A percentile compares a stretch with the other conserved stretches of the same genome.
Evolutionary conservation across 2,888 invertebrate genomes (phyloP).

Genomic region (Macrosiphum euphorbiae): DNA sequence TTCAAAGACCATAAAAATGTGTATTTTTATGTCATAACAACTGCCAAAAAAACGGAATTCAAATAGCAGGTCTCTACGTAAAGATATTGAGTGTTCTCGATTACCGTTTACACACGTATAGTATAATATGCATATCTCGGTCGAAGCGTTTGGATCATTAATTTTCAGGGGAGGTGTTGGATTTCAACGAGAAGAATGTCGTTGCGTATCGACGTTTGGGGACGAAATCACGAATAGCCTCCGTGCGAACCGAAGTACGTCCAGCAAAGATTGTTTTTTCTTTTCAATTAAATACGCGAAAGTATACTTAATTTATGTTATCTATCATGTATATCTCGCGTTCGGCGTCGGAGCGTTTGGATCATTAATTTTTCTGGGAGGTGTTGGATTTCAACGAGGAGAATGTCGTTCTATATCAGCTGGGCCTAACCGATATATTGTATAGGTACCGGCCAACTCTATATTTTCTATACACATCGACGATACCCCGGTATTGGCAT

Average conservation of each 20-base stretch:
- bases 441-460: too few species aligned
- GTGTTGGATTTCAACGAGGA: not conserved
- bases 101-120: too few species aligned
- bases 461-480: not conserved
- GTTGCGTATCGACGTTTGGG: not conserved
- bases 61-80: too few species aligned
- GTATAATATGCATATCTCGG: not conserved
- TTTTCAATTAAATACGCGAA: not conserved
- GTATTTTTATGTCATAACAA: too few species aligned
- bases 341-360: not conserved
- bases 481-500: not conserved
- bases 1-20: too few species aligned
- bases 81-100: too few species aligned
- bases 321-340: too few species aligned
- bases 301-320: too few species aligned
- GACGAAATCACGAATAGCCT: not conserved
- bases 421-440: not conserved
- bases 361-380: not conserved
- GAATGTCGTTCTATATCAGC: not conserved
- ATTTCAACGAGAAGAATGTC: not conserved
- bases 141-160: not conserved
- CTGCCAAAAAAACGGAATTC: too few species aligned
- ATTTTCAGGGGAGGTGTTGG: not conserved
- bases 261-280: not conserved
- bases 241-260: not conserved